These are phyloP conservation scores for Tachysurus fulvidraco DNA, from an alignment of 2,113 vertebrate species.

Conservation along the genomic window DNA sequence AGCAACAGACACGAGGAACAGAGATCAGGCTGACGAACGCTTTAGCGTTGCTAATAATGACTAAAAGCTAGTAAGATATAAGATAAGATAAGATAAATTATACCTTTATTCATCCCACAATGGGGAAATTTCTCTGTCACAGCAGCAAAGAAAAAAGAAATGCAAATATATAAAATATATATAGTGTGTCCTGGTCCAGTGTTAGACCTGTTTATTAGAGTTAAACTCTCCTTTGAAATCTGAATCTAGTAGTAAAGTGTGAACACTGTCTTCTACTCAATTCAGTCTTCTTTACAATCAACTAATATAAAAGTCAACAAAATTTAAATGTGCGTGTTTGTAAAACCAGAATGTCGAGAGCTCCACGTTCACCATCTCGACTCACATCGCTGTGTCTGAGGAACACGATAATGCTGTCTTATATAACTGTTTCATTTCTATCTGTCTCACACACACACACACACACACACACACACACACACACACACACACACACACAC, in stretches of 20 bases:
- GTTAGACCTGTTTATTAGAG: not conserved
- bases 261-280: not conserved
- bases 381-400: not conserved
- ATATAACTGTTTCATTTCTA: not conserved
- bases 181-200: not conserved
- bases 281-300: not conserved
- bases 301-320: not conserved
- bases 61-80: not conserved
- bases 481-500: constrained; percentile 20
- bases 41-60: not conserved
- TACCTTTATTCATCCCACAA: no score
- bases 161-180: no score
- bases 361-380: not conserved
- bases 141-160: no score
- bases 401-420: not conserved
- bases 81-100: no score
- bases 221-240: not conserved
- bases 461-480: constrained; percentile 23
- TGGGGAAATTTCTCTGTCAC: no score
- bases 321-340: constrained; percentile 18
- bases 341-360: not conserved
- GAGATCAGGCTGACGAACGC: not conserved
- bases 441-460: not conserved
- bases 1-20: not conserved
- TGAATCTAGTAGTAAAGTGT: not conserved